Conservation (phyloP, 2,888 invertebrate species). For the Patella caerulea region DNA sequence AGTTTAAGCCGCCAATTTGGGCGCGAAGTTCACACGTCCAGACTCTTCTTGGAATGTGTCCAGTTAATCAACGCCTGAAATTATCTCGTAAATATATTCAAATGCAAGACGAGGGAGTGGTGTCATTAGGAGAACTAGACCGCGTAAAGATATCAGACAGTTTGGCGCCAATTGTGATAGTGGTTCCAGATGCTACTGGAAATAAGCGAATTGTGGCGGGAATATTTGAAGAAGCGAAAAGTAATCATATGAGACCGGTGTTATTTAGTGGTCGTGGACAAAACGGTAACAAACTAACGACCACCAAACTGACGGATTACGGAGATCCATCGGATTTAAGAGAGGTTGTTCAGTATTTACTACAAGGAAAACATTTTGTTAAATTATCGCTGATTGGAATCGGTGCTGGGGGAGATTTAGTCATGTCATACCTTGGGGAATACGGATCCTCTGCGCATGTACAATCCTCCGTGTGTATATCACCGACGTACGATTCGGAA, state of each 20-base stretch:
- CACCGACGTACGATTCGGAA: conserved; percentile 46
- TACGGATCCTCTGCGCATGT: conserved; percentile 61
- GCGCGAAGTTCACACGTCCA: conserved; percentile 58
- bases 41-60: conserved; percentile 50
- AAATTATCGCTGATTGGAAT: conserved; percentile 55
- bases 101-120: conserved; percentile 61
- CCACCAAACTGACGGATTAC: conserved; percentile 57
- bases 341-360: conserved; percentile 59
- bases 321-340: conserved; percentile 64
- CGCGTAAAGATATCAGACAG: conserved; percentile 21
- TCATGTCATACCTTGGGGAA: conserved; percentile 66
- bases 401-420: conserved; percentile 57
- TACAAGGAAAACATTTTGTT: conserved; percentile 48
- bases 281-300: conserved; percentile 56
- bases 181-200: conserved; percentile 59
- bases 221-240: conserved; percentile 48
- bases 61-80: conserved; percentile 26
- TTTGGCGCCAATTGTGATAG: conserved; percentile 44
- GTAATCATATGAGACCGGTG: conserved; percentile 56
- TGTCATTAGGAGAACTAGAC: conserved; percentile 63
- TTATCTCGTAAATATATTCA: conserved; percentile 60
- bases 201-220: conserved; percentile 45
- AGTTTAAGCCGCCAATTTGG: conserved; percentile 57
- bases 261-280: conserved; percentile 65
- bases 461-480: conserved; percentile 57